Evolutionary conservation across 2,797 vertebrate species (phyloP), one percentile per base, ranked within the genome.

Genomic region (Tinamus major): DNA sequence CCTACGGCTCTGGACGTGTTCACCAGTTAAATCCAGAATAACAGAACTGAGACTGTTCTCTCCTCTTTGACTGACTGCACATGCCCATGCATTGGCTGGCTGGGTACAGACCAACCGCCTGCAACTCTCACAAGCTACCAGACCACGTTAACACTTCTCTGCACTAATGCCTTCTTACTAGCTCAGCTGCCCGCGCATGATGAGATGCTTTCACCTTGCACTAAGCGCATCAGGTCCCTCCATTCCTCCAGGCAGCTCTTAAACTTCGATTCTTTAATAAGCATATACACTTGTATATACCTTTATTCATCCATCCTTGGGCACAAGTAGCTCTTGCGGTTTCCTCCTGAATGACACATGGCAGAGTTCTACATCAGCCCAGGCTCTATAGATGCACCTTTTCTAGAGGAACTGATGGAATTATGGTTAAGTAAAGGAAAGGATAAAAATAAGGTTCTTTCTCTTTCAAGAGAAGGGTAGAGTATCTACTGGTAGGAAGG

Each of bases 361-460:
- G 8, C 6, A 10, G 27, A n/a, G 13, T 70, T 1, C 0, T 33
- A 26, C 11, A 35, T n/a, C 46, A 64, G 63, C 27, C 29, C 63
- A 17, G n/a, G 62, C 35, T 35, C 12, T 61, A n/a, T 61, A 72
- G 72, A 58, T 5, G 19, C 8, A 27, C 33, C 27, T 56, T 72
- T 41, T 20, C 70, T 39, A 29, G 44, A 31, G 51, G 6, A 3
- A n/a, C 2, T n/a, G n/a, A 81, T 39, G 44, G 19, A 68, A 65
- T 46, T 17, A 21, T 5, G 9, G 44, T 41, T 33, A 48, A 83
- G 1, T 31, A 68, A 69, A 71, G 18, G 26, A 68, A 24, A 27
- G 49, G 41, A 72, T 59, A 35, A 72, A 91, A 92, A 89, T 24
- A 63, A 86, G 7, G 13, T 84, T 61, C 49, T 33, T 69, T 58